Conservation (phyloP, 23 tunicate genomes). For the Diplosoma virens region DNA sequence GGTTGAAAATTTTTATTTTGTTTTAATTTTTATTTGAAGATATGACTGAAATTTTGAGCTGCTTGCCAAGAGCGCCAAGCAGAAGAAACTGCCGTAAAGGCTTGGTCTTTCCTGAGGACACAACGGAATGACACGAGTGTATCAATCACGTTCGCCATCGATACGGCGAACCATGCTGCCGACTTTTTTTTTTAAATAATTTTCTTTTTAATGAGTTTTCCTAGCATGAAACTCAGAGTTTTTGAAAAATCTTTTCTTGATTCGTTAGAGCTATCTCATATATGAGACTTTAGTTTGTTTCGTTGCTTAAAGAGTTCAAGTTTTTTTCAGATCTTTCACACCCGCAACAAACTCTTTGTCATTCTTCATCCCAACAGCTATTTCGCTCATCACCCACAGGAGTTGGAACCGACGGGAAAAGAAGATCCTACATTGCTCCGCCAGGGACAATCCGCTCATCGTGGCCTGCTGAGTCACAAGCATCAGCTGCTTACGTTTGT, state of each 20-base stretch:
- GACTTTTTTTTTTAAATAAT: too few species aligned
- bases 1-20: too few species aligned
- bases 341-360: constrained; percentile 79
- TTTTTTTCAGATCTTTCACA: constrained; percentile 69
- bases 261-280: neutral
- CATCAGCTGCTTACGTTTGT: constrained; percentile 90
- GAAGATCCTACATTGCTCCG: constrained; percentile 40
- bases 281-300: neutral
- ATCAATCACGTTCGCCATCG: too few species aligned
- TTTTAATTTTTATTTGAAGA: too few species aligned
- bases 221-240: neutral
- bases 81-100: too few species aligned
- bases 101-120: too few species aligned
- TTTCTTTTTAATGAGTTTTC: neutral
- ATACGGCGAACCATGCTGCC: too few species aligned
- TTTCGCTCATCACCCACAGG: constrained; percentile 81
- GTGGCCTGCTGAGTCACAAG: constrained; percentile 65
- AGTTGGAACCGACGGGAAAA: constrained; percentile 74
- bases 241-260: neutral
- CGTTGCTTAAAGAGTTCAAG: neutral
- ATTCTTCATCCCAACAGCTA: constrained; percentile 95
- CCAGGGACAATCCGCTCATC: constrained; percentile 57
- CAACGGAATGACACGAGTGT: too few species aligned
- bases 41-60: too few species aligned
- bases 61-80: too few species aligned